Evolutionary conservation across 2,797 vertebrate species (phyloP).

Genomic region (Spea hammondii): DNA sequence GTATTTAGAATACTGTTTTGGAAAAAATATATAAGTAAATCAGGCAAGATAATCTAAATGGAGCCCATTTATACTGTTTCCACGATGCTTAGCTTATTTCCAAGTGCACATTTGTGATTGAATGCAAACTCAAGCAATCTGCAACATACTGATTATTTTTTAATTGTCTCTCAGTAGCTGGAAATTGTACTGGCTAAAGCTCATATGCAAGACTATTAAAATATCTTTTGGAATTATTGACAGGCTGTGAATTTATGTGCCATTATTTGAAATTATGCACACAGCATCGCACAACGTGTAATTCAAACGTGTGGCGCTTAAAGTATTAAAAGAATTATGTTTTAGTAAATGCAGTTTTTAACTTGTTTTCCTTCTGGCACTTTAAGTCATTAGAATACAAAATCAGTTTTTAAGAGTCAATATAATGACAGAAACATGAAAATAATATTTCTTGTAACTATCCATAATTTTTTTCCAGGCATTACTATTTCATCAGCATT

Average conservation of each 20-base stretch:
- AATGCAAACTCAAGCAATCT: conserved; percentile 38
- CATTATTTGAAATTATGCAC: conserved; percentile 24
- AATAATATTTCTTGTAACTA: not conserved
- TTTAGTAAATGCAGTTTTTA: conserved; percentile 17
- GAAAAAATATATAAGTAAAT: not conserved
- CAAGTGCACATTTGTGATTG: conserved; percentile 39
- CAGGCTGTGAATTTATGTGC: conserved; percentile 30
- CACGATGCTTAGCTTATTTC: conserved; percentile 29
- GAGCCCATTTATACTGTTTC: conserved; percentile 11
- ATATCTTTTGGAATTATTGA: conserved; percentile 39
- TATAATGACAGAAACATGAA: conserved; percentile 14
- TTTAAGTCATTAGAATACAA: conserved; percentile 8
- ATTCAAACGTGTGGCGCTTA: conserved; percentile 16
- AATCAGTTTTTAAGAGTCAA: not conserved
- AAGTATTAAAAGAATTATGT: conserved; percentile 16
- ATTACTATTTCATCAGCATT: too few species aligned
- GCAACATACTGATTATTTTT: conserved; percentile 44
- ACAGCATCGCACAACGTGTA: conserved; percentile 23
- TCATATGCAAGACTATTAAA: conserved; percentile 38
- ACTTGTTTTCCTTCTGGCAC: not conserved
- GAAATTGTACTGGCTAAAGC: conserved; percentile 29
- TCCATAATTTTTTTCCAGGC: not conserved
- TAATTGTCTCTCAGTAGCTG: conserved; percentile 43
- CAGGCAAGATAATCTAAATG: conserved; percentile 10
- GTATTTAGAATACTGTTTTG: not conserved